phyloP scores from a whole-genome alignment of 1,140 invertebrate genomes.

The Gerris buenoi region DNA sequence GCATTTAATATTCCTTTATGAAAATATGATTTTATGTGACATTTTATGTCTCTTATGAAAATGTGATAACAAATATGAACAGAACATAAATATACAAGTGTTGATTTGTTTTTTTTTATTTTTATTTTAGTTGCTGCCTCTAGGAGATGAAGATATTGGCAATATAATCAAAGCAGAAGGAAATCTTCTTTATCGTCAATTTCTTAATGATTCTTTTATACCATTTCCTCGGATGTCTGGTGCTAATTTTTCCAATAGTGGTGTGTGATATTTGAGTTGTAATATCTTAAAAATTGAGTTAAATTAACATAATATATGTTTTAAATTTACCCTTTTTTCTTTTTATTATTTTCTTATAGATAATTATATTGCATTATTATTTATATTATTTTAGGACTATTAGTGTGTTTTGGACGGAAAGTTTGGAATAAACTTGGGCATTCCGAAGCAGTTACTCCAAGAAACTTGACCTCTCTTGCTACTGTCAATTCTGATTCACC shows the following conservation, averaged over 20 bases:
- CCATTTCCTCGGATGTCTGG: conserved; percentile 88
- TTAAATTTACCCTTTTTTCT: no score
- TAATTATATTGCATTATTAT: no score
- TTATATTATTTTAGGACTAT: conserved; percentile 36
- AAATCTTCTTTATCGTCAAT: conserved; percentile 31
- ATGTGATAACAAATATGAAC: no score
- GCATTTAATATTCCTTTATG: no score
- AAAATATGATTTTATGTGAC: no score
- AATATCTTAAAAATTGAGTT: no score
- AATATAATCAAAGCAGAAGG: not conserved
- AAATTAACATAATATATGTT: no score
- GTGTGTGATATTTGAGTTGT: no score
- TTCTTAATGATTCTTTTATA: conserved; percentile 59
- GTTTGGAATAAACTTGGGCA: conserved; percentile 26
- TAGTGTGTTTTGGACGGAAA: conserved; percentile 67
- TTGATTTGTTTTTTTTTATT: no score
- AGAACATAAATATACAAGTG: no score
- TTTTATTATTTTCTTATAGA: no score
- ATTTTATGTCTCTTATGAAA: no score
- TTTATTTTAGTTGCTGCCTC: not conserved
- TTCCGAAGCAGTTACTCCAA: conserved; percentile 52
- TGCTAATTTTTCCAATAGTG: conserved; percentile 77
- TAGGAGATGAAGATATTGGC: not conserved
- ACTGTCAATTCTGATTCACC: conserved; percentile 25
- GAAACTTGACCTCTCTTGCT: conserved; percentile 55